Conservation (phyloP, 2,888 invertebrate genomes). For the Neoitamus cyanurus region DNA sequence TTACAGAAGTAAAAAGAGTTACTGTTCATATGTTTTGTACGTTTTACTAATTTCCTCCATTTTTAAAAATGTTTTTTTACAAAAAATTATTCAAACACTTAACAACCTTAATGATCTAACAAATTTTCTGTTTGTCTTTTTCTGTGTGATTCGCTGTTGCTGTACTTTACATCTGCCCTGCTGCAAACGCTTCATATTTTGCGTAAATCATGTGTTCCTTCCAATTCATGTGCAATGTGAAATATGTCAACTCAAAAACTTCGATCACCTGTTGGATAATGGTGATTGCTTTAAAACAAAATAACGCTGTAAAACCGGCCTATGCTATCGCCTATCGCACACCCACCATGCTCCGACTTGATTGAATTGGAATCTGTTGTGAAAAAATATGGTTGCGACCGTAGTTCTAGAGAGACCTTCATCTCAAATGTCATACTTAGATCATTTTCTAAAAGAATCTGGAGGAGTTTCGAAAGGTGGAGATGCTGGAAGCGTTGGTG, state of each 20-base stretch:
- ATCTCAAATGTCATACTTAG: conserved; percentile 91
- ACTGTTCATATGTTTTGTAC: not conserved
- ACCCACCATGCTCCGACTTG: not conserved
- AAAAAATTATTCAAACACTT: not conserved
- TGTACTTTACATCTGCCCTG: conserved; percentile 7
- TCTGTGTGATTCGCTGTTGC: conserved; percentile 23
- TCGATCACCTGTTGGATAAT: not conserved
- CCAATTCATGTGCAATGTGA: conserved; percentile 13
- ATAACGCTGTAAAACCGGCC: not conserved
- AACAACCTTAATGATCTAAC: conserved; percentile 22
- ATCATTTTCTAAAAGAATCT: conserved; percentile 88
- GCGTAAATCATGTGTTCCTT: conserved; percentile 3
- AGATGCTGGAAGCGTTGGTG: conserved; percentile 47
- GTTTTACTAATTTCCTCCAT: conserved; percentile 15
- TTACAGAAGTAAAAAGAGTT: not conserved
- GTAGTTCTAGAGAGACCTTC: conserved; percentile 88
- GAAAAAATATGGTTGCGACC: not conserved
- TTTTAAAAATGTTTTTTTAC: not conserved
- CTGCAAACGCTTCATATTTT: conserved; percentile 24
- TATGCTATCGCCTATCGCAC: not conserved
- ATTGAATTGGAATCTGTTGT: not conserved
- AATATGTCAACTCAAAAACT: not conserved
- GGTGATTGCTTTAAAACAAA: not conserved
- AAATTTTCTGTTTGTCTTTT: conserved; percentile 32
- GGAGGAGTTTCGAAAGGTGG: conserved; percentile 62